Evolutionary conservation across 2,888 invertebrate species (phyloP).

Genomic region (Agriopis leucophaearia): DNA sequence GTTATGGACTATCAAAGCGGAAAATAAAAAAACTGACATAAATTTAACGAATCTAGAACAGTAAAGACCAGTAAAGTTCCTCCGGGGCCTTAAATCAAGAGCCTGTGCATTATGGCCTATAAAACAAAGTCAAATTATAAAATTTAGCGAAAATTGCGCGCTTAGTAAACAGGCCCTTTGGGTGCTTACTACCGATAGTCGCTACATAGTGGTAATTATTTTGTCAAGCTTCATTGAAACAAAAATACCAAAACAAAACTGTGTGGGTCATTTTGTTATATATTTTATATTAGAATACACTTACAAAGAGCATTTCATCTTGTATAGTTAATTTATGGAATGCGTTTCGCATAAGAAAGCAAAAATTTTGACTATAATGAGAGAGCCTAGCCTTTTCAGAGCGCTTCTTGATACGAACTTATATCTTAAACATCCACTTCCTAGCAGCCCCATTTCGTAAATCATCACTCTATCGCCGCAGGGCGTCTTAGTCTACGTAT

Average conservation of each 20-base stretch:
- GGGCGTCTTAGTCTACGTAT: no score
- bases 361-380: no score
- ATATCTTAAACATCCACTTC: no score
- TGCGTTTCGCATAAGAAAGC: no score
- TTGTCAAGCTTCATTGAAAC: neutral
- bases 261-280: no score
- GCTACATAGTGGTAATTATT: conserved; percentile 28
- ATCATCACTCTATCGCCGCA: no score
- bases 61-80: conserved; percentile 40
- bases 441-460: no score
- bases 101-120: conserved; percentile 64
- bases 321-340: no score
- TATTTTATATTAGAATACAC: no score
- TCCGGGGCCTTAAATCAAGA: conserved; percentile 48
- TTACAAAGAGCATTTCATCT: no score
- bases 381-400: no score
- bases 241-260: neutral
- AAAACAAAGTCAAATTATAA: conserved; percentile 72
- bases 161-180: conserved; percentile 54
- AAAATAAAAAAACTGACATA: conserved; percentile 58
- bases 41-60: conserved; percentile 54
- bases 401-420: no score
- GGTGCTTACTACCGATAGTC: conserved; percentile 40
- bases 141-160: conserved; percentile 67
- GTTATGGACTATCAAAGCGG: conserved; percentile 61